phyloP scores from a whole-genome alignment of 2,888 invertebrate species.

The Dryocosmus kuriphilus region DNA sequence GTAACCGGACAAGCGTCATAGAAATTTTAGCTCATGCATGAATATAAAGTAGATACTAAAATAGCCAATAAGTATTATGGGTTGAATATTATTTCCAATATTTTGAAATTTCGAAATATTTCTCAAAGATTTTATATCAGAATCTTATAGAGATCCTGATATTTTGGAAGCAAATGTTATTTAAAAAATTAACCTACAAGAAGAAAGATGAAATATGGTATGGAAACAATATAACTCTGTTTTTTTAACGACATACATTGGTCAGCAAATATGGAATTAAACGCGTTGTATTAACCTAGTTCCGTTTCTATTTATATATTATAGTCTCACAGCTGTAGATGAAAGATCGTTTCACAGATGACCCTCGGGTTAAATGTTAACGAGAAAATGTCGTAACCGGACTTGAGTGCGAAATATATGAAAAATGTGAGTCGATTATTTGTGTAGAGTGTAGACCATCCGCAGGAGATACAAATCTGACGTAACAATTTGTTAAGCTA shows the following conservation, averaged over 20 bases:
- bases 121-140: too few relatives aligned
- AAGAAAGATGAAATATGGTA: too few relatives aligned
- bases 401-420: background rate
- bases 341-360: background rate
- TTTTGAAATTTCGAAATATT: background rate
- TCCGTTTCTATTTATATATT: constrained; percentile 7
- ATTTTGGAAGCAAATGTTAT: too few relatives aligned
- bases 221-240: background rate
- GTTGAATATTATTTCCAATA: background rate
- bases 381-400: constrained; percentile 2
- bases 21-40: background rate
- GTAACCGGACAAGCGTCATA: background rate
- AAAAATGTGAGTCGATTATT: background rate
- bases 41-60: background rate
- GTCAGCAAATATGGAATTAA: background rate
- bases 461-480: too few relatives aligned
- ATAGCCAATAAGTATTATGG: background rate
- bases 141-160: too few relatives aligned
- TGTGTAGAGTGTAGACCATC: background rate
- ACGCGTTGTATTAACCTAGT: background rate
- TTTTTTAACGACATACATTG: background rate
- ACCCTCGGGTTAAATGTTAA: constrained; percentile 7
- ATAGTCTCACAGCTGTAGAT: background rate
- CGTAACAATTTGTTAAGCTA: too few relatives aligned
- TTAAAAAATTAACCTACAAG: too few relatives aligned